phyloP scores from a whole-genome alignment of 2,888 invertebrate genomes.

The Mesoligia furuncula region DNA sequence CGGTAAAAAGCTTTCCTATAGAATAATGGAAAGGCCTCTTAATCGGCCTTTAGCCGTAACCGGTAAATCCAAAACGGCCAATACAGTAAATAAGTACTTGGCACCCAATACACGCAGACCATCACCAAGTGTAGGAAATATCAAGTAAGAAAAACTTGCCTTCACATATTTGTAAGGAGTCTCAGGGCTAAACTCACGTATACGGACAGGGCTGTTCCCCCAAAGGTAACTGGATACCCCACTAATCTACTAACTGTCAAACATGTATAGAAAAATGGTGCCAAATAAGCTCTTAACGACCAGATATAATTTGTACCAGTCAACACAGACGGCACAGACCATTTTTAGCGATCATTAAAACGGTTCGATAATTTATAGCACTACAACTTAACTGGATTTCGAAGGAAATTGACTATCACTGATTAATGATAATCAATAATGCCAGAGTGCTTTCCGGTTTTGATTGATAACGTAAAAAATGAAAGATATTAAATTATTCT shows the following conservation, averaged over 20 bases:
- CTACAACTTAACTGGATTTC: constrained; percentile 29
- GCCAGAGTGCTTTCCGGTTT: constrained; percentile 14
- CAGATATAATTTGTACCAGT: constrained; percentile 49
- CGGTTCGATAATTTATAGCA: constrained; percentile 52
- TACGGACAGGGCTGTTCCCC: constrained; percentile 39
- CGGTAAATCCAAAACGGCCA: constrained; percentile 16
- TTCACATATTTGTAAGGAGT: constrained; percentile 41
- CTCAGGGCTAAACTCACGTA: constrained; percentile 49
- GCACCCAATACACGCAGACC: constrained; percentile 38
- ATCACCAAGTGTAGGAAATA: constrained; percentile 28
- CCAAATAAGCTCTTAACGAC: constrained; percentile 51
- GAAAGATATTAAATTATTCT: neutral
- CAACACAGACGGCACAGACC: constrained; percentile 54
- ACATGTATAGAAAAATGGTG: constrained; percentile 46
- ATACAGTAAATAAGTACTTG: constrained; percentile 6
- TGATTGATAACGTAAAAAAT: constrained; percentile 4
- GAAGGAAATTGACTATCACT: constrained; percentile 43
- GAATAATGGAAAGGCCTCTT: neutral
- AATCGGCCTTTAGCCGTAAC: neutral
- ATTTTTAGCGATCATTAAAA: constrained; percentile 64
- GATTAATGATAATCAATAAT: constrained; percentile 35
- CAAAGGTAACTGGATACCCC: constrained; percentile 58
- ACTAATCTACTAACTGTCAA: constrained; percentile 43
- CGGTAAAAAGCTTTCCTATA: neutral
- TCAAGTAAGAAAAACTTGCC: constrained; percentile 44